These are phyloP conservation scores for Meta bourneti DNA, from an alignment of 2,888 invertebrate genomes.

Conservation along the genomic window DNA sequence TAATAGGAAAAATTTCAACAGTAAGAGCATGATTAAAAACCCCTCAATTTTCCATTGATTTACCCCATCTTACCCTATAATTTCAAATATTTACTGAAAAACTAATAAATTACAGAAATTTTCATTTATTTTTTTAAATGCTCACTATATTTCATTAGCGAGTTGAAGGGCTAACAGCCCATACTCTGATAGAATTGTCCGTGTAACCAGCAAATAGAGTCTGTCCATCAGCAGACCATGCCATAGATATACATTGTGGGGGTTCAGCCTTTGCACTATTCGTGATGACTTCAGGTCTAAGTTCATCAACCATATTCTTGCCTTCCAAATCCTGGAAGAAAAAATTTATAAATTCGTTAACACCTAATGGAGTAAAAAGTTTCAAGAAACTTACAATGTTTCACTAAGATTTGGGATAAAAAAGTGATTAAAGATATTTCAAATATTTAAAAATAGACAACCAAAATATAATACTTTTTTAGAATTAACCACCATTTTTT, in stretches of 20 bases:
- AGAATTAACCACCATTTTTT: no score
- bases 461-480: no score
- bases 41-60: no score
- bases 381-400: not conserved
- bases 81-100: no score
- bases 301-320: constrained; percentile 99
- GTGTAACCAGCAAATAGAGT: constrained; percentile 99
- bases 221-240: constrained; percentile 99
- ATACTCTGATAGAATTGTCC: constrained; percentile 98
- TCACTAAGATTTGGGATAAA: not conserved
- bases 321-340: constrained; percentile 93
- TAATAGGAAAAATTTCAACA: no score
- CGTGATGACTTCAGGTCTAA: constrained; percentile 95
- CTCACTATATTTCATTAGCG: constrained; percentile 53
- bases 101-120: no score
- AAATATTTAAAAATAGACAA: no score
- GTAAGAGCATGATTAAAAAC: no score
- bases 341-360: constrained; percentile 13
- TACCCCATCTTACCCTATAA: no score
- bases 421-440: no score
- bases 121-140: constrained; percentile 38
- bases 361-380: not conserved
- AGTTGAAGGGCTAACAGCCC: constrained; percentile 88
- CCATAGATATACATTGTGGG: constrained; percentile 96
- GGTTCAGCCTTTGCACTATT: constrained; percentile 89